Evolutionary conservation across 2,797 vertebrate genomes (phyloP).

Genomic region (Euphonia xanthogaster): DNA sequence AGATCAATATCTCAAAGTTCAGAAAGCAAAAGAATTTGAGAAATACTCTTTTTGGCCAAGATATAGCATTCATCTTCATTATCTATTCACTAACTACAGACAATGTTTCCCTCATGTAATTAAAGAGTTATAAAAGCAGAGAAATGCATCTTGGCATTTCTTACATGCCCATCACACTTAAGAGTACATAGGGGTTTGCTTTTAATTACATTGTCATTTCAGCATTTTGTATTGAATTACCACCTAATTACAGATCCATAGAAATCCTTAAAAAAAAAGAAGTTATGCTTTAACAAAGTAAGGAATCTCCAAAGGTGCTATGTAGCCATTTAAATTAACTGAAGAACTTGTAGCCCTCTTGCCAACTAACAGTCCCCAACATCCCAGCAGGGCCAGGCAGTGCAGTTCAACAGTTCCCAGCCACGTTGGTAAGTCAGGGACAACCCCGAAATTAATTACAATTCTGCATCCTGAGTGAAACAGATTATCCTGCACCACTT

Average conservation of each 20-base stretch:
- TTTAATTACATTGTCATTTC: not conserved
- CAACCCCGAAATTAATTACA: not conserved
- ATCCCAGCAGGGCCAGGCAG: not conserved
- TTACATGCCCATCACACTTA: not conserved
- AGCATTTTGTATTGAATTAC: not conserved
- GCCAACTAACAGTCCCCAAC: not conserved
- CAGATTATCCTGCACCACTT: not conserved
- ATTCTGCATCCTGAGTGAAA: not conserved
- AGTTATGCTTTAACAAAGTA: not conserved
- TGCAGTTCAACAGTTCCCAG: not conserved
- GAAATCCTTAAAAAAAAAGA: not conserved
- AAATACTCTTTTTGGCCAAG: not conserved
- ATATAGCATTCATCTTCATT: not conserved
- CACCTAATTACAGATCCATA: not conserved
- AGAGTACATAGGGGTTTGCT: not conserved
- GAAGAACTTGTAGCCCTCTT: accelerated
- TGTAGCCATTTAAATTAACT: not conserved
- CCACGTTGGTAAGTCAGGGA: not conserved
- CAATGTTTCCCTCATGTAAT: not conserved
- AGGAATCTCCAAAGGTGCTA: not conserved
- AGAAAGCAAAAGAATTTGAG: not conserved
- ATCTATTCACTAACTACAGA: not conserved
- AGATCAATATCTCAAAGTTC: not conserved
- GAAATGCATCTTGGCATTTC: not conserved
- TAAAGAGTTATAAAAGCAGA: not conserved